phyloP scores from a whole-genome alignment of 2,113 vertebrate species.

The Fulmarus glacialis region DNA sequence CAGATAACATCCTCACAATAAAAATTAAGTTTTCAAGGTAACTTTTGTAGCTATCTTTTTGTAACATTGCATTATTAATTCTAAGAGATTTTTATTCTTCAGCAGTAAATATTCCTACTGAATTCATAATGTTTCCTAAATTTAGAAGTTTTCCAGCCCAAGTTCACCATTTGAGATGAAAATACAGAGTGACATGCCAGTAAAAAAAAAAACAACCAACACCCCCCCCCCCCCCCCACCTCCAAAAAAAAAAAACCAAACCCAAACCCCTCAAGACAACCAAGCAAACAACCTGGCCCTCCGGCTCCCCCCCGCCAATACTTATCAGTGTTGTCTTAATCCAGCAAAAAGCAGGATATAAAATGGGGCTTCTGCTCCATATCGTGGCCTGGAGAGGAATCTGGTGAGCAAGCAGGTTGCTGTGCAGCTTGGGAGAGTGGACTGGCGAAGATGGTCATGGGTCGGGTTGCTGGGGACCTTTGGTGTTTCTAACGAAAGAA shows the following conservation, averaged over 20 bases:
- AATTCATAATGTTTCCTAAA: not conserved
- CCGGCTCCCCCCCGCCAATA: too few species aligned
- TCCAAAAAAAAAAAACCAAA: too few species aligned
- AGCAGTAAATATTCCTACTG: not conserved
- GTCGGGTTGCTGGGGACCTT: not conserved
- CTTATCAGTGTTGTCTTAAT: not conserved
- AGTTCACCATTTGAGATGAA: not conserved
- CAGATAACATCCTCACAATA: not conserved
- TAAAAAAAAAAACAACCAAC: not conserved
- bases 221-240: too few species aligned
- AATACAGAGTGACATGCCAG: not conserved
- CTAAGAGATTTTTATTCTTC: not conserved
- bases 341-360: not conserved
- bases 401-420: not conserved
- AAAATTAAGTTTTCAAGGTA: not conserved
- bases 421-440: not conserved
- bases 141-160: not conserved
- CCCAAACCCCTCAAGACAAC: not conserved
- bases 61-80: not conserved
- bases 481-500: not conserved
- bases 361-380: not conserved
- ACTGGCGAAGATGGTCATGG: accelerated
- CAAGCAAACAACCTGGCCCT: not conserved
- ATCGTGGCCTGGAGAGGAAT: not conserved
- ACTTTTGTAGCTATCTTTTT: not conserved